phyloP scores from a whole-genome alignment of 64 coral and sea anemone species.

The Astreopora myriophthalma region DNA sequence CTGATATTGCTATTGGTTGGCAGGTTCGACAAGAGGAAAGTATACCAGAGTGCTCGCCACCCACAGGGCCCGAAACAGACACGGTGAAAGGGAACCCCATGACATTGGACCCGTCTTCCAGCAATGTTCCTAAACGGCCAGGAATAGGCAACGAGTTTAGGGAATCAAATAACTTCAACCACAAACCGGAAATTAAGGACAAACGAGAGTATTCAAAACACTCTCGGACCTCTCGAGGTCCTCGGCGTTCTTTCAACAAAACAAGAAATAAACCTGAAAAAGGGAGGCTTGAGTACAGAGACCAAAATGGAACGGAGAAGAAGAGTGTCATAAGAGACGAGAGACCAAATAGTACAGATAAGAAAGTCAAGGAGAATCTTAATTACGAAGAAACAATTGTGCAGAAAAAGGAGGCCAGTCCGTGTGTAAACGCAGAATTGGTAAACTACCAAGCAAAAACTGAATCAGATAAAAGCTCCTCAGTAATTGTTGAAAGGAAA shows the following conservation, averaged over 20 bases:
- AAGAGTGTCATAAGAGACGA: neutral
- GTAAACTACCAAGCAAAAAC: neutral
- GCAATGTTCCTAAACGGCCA: neutral
- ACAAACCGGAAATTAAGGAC: neutral
- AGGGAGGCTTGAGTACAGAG: neutral
- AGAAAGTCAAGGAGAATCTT: neutral
- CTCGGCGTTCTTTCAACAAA: neutral
- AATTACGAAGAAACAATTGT: neutral
- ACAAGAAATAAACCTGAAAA: neutral
- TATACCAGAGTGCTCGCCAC: neutral
- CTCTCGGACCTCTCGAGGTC: neutral
- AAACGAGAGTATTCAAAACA: neutral
- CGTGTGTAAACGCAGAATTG: neutral
- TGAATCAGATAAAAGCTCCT: neutral
- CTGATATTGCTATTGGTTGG: neutral
- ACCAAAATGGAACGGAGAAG: neutral
- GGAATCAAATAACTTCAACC: neutral
- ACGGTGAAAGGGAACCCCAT: neutral
- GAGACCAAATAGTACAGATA: neutral
- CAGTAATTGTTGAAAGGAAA: neutral
- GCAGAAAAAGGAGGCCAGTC: no score
- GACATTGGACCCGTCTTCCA: neutral
- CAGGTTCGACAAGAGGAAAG: conserved; percentile 28
- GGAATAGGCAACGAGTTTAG: neutral
- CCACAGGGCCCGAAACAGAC: neutral